Evolutionary conservation across 1,140 invertebrate genomes (phyloP).

Genomic region (Diplogasteroides magnus): DNA sequence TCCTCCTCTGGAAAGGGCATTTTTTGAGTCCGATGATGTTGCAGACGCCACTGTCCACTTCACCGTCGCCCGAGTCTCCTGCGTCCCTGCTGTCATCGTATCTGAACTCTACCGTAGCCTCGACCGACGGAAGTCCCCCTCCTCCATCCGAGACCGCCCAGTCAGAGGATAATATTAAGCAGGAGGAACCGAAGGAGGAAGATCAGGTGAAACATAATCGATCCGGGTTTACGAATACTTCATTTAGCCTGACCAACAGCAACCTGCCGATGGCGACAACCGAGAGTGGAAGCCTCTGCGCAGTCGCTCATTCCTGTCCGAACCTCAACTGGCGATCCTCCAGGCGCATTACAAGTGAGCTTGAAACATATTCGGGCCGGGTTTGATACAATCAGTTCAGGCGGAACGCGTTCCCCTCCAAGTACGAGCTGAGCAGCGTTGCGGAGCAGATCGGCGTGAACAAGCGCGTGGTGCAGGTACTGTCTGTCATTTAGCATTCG

Average conservation of each 20-base stretch:
- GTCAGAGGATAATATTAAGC: constrained; percentile 3
- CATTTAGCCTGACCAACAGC: not conserved
- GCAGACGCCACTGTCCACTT: not conserved
- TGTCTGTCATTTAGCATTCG: too few relatives aligned
- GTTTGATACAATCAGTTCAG: constrained; percentile 67
- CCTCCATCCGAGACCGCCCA: not conserved
- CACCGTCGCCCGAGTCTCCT: not conserved
- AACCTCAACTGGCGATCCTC: constrained; percentile 77
- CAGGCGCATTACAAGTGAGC: constrained; percentile 59
- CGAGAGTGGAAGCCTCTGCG: constrained; percentile 57
- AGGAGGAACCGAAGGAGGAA: constrained; percentile 4
- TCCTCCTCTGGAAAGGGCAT: not conserved
- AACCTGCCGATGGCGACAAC: constrained; percentile 7
- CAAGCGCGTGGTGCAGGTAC: constrained; percentile 83
- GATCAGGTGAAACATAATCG: not conserved
- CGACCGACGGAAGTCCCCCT: not conserved
- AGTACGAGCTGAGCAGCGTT: constrained; percentile 82
- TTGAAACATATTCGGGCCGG: not conserved
- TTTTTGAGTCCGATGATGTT: too few relatives aligned
- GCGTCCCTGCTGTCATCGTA: not conserved
- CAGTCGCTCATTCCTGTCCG: constrained; percentile 83
- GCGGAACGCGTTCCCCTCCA: constrained; percentile 80
- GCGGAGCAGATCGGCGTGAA: constrained; percentile 81
- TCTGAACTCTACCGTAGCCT: not conserved
- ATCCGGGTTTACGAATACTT: not conserved